Base-by-base conservation (phyloP, 2,888 invertebrate species). In the Schizaphis graminum region DNA sequence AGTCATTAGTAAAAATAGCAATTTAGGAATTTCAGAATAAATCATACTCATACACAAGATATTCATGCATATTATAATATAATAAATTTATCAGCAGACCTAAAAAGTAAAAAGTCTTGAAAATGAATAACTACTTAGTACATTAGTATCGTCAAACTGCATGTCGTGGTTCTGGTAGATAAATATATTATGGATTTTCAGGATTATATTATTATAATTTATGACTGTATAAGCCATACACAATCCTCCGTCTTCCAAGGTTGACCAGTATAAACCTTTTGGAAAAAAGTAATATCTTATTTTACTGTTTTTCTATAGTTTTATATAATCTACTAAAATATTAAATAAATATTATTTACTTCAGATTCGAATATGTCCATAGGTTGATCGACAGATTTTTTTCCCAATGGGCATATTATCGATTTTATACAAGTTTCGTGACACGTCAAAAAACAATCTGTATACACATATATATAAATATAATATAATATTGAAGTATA, bases 361-460 rank as follows among this genome's bases (percentile, higher is more conserved):
- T 90, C 47, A 11, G 90, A 49, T 4, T 90, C 90, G 21, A 90
- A 90, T 90, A 90, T 90, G 24, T 35, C 67, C 67, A 67, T 67
- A 0, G 67, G 35, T 24, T 49, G 47, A 49, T 77, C 49, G 47
- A 35, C 49, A 67, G 67, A 21, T 90, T 90, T 77, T 49, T 10
- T n/a, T 67, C 67, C 67, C 24, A 90, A 26, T 1, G 90, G 90
- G 3, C 90, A 90, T 35, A 49, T 35, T 47, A 90, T 13, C 21
- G 10, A 49, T 49, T 77, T 90, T 49, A 90, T 35, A 77, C 90
- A 90, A 26, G n/a, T 49, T n/a, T 90, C 26, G 35, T 90, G 90
- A 26, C 90, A 77, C n/a, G 67, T 90, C 67, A 90, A 77, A 67
- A 90, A 90, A 90, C 90, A 90, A 49, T 90, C 90, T 90, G 26